A percentile compares a stretch with the other conserved stretches of the same genome.
Evolutionary conservation across 2,113 vertebrate species (phyloP).

Genomic region (Thinocorus orbignyianus): DNA sequence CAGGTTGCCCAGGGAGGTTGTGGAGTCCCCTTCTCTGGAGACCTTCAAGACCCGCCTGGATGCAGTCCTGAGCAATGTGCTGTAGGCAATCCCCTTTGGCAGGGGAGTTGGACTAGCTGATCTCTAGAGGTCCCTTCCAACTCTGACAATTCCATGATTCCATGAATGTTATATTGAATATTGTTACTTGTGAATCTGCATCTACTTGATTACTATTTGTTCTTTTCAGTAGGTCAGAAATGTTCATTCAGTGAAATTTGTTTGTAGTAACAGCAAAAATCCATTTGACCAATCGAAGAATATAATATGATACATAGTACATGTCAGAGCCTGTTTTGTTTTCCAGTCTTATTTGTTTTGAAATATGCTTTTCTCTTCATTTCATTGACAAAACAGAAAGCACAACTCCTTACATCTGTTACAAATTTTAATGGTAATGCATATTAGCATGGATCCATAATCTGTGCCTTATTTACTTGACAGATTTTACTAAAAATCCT

Average conservation of each 20-base stretch:
- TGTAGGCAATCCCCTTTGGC: too few relatives aligned
- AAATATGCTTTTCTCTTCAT: not conserved
- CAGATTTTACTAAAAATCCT: not conserved
- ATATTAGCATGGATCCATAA: not conserved
- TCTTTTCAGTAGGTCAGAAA: not conserved
- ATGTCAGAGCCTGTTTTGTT: not conserved
- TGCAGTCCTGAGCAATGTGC: too few relatives aligned
- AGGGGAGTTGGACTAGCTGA: too few relatives aligned
- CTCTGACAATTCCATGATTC: too few relatives aligned
- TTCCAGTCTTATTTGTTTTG: not conserved
- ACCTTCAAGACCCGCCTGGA: too few relatives aligned
- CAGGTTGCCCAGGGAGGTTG: too few relatives aligned
- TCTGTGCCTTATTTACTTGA: not conserved
- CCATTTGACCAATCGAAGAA: not conserved
- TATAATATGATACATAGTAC: not conserved
- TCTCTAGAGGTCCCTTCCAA: too few relatives aligned
- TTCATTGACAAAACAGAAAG: not conserved
- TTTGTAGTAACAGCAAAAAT: not conserved
- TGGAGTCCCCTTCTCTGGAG: too few relatives aligned
- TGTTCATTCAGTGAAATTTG: not conserved
- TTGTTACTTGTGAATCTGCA: not conserved
- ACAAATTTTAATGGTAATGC: not conserved
- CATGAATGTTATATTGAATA: not conserved
- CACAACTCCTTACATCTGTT: not conserved
- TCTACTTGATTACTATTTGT: not conserved